Evolutionary conservation across 2,113 vertebrate genomes (phyloP).

Genomic region (Salminus brasiliensis): DNA sequence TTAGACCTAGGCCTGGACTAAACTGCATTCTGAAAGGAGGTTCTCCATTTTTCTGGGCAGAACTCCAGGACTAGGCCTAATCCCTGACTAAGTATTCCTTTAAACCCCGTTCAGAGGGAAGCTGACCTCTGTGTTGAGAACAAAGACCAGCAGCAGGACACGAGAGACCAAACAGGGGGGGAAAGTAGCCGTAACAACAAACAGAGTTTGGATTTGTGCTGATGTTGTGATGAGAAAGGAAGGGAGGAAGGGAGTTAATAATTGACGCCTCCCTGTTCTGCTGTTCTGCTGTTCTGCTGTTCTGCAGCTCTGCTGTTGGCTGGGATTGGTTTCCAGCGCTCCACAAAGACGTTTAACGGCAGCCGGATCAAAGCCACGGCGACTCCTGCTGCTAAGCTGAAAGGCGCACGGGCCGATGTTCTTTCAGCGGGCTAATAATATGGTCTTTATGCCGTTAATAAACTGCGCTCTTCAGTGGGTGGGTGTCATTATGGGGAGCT

Average conservation of each 20-base stretch:
- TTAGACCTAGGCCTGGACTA: too few relatives aligned
- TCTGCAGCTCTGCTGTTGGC: constrained; percentile 80
- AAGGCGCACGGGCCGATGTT: constrained; percentile 81
- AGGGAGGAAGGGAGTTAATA: constrained; percentile 78
- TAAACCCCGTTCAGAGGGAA: not conserved
- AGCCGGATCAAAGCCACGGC: constrained; percentile 87
- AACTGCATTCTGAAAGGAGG: not conserved
- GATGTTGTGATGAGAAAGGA: constrained; percentile 37
- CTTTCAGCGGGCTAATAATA: constrained; percentile 87
- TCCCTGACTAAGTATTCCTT: not conserved
- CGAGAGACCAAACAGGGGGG: not conserved
- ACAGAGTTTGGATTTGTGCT: constrained; percentile 82
- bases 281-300: constrained; percentile 79
- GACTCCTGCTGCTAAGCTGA: constrained; percentile 84
- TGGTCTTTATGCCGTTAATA: constrained; percentile 93
- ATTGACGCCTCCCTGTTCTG: constrained; percentile 77
- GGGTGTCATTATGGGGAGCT: constrained; percentile 88
- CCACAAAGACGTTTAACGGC: constrained; percentile 90
- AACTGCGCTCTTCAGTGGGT: constrained; percentile 89
- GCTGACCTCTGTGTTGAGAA: not conserved
- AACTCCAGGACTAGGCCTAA: too few relatives aligned
- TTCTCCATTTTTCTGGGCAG: too few relatives aligned
- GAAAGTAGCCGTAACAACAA: constrained; percentile 55
- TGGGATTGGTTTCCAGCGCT: constrained; percentile 76
- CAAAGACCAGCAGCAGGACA: constrained; percentile 12